Conservation (phyloP, 2,888 invertebrate species). For the Boloria euphrosyne region DNA sequence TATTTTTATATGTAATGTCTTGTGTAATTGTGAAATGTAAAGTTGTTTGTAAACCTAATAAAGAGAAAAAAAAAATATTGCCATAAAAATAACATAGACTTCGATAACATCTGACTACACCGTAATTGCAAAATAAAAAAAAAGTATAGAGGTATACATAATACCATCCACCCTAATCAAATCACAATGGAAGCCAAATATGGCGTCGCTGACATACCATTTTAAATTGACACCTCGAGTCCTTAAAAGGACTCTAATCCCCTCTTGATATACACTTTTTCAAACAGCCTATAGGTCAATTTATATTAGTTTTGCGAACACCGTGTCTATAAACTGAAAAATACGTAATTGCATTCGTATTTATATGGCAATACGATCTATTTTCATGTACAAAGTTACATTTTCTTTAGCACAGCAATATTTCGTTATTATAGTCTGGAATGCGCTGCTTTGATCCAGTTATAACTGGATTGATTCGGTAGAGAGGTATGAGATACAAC, state of each 20-base stretch:
- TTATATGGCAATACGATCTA: not conserved
- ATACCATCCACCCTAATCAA: slow-evolving; percentile 56
- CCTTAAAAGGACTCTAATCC: slow-evolving; percentile 31
- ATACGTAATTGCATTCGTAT: slow-evolving; percentile 6
- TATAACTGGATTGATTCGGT: slow-evolving; percentile 50
- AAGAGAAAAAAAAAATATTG: no score
- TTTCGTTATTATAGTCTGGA: slow-evolving; percentile 54
- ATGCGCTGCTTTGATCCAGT: slow-evolving; percentile 61
- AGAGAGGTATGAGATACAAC: slow-evolving; percentile 6
- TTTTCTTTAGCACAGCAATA: not conserved
- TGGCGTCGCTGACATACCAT: slow-evolving; percentile 34
- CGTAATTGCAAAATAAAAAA: not conserved
- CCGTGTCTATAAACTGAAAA: not conserved
- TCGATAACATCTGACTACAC: no score
- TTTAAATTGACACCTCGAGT: not conserved
- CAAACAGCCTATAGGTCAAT: not conserved
- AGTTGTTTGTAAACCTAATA: no score
- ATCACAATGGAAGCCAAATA: slow-evolving; percentile 57
- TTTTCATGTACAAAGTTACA: not conserved
- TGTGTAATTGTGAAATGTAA: no score
- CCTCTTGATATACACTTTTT: slow-evolving; percentile 16
- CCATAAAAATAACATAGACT: no score
- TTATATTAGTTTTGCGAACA: slow-evolving; percentile 1
- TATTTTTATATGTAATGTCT: no score
- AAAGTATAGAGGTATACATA: slow-evolving; percentile 37